These are phyloP conservation scores for Palloptera scutellata DNA, from an alignment of 2,888 invertebrate genomes.

Conservation along the genomic window DNA sequence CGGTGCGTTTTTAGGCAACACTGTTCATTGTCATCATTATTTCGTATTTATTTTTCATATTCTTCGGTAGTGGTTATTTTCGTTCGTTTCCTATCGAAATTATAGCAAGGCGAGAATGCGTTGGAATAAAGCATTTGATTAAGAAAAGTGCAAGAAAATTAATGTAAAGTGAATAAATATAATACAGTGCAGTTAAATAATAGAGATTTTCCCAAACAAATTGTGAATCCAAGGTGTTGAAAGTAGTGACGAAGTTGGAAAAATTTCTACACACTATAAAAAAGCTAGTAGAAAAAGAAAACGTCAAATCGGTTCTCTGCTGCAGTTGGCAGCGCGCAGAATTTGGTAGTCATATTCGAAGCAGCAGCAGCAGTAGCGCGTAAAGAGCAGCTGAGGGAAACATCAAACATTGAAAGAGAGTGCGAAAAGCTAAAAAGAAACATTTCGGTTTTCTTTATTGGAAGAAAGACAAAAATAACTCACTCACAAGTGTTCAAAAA, in stretches of 20 bases:
- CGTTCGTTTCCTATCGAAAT: slow-evolving; percentile 11
- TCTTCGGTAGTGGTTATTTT: slow-evolving; percentile 16
- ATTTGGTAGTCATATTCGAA: neutral
- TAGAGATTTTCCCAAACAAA: neutral
- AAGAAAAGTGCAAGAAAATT: neutral
- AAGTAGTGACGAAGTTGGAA: slow-evolving; percentile 17
- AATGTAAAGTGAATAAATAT: neutral
- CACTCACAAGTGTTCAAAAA: no score
- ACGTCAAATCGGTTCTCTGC: neutral
- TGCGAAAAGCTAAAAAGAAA: no score
- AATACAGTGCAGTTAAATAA: neutral
- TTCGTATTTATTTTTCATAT: slow-evolving; percentile 29
- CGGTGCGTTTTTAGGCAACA: slow-evolving; percentile 11
- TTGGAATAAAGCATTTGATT: neutral
- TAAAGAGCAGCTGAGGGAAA: slow-evolving; percentile 1
- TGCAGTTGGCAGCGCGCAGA: slow-evolving; percentile 12
- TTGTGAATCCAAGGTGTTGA: neutral
- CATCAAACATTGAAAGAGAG: neutral
- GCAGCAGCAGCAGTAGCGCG: neutral
- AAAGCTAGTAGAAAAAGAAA: slow-evolving; percentile 6
- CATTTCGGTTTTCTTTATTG: no score
- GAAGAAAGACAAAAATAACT: neutral
- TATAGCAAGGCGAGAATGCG: slow-evolving; percentile 1
- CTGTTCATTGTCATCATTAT: slow-evolving; percentile 4
- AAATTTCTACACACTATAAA: slow-evolving; percentile 22